Evolutionary conservation across 53 echinoderm and acorn worm genomes (phyloP).

Genomic region (Henricia sp.): DNA sequence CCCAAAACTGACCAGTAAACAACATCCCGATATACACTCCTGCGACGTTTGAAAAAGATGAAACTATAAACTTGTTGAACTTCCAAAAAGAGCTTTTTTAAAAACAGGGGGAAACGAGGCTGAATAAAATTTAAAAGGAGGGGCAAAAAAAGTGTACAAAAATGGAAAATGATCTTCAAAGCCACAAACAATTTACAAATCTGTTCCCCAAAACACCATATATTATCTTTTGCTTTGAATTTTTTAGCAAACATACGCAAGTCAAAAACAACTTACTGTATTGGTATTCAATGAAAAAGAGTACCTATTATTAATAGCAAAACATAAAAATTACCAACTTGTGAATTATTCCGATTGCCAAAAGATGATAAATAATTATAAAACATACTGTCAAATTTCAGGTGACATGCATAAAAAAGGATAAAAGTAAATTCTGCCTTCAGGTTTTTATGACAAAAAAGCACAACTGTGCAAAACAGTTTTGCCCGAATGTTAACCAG

Average conservation of each 20-base stretch:
- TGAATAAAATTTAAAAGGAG: not conserved
- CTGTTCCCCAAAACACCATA: slow-evolving; percentile 54
- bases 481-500: slow-evolving; percentile 47
- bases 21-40: slow-evolving; percentile 66
- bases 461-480: slow-evolving; percentile 53
- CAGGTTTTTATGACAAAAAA: slow-evolving; percentile 28
- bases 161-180: slow-evolving; percentile 67
- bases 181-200: slow-evolving; percentile 58
- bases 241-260: too few species aligned
- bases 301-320: slow-evolving; percentile 37
- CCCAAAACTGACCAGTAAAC: slow-evolving; percentile 44
- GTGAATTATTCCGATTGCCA: slow-evolving; percentile 65
- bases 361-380: slow-evolving; percentile 72
- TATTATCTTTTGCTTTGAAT: slow-evolving; percentile 49
- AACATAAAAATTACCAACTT: slow-evolving; percentile 63
- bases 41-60: slow-evolving; percentile 27
- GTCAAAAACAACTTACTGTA: too few species aligned
- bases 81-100: slow-evolving; percentile 15
- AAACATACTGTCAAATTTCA: slow-evolving; percentile 66
- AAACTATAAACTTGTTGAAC: slow-evolving; percentile 27
- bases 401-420: slow-evolving; percentile 58
- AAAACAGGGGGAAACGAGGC: slow-evolving; percentile 12
- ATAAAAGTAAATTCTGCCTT: slow-evolving; percentile 18
- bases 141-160: slow-evolving; percentile 60
- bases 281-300: too few species aligned